These are phyloP conservation scores for Meloidogyne chitwoodi DNA, from an alignment of 1,140 invertebrate genomes.

Conservation along the genomic window DNA sequence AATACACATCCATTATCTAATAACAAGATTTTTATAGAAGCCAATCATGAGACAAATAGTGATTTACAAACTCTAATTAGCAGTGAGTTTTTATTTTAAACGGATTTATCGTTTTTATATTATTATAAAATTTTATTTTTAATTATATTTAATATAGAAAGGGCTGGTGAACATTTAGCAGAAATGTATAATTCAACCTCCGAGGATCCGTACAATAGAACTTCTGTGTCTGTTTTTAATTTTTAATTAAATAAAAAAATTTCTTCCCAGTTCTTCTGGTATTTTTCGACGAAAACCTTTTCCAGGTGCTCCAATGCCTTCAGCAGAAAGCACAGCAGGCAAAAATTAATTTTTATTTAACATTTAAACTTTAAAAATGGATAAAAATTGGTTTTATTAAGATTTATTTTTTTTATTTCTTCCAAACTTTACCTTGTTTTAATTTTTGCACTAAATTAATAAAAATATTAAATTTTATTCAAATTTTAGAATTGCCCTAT, in stretches of 20 bases:
- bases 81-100: neutral
- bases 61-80: neutral
- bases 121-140: no score
- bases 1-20: neutral
- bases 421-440: neutral
- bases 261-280: conserved; percentile 10
- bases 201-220: conserved; percentile 44
- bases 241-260: neutral
- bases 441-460: no score
- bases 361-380: no score
- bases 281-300: neutral
- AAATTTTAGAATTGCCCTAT: no score
- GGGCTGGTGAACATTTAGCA: conserved; percentile 52
- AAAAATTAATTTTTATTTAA: neutral
- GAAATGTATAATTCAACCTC: conserved; percentile 51
- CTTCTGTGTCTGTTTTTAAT: neutral
- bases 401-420: neutral
- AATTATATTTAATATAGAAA: conserved; percentile 42
- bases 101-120: no score
- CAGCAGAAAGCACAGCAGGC: neutral
- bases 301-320: neutral
- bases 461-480: no score
- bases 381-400: no score
- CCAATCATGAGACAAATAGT: neutral
- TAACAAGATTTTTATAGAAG: neutral